These are phyloP conservation scores for Eucera pruinosa DNA, from an alignment of 2,888 invertebrate genomes.

Conservation along the genomic window DNA sequence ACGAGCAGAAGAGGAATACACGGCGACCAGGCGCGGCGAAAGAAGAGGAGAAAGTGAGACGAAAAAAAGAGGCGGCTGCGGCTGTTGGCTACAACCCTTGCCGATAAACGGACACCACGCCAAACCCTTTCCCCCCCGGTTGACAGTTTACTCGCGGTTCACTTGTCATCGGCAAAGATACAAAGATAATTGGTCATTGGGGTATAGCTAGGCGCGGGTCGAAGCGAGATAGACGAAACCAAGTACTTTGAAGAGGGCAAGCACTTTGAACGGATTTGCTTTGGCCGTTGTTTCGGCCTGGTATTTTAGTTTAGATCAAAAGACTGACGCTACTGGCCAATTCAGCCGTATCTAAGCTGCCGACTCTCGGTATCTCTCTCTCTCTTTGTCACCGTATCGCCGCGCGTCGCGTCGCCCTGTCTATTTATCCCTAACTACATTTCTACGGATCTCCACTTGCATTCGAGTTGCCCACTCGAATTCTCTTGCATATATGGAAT, in stretches of 20 bases:
- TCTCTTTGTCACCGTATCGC: conserved; percentile 12
- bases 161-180: conserved; percentile 83
- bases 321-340: conserved; percentile 80
- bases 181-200: conserved; percentile 83
- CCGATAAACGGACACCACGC: conserved; percentile 72
- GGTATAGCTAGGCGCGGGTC: conserved; percentile 77
- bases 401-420: conserved; percentile 5
- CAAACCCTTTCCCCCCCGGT: conserved; percentile 78
- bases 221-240: conserved; percentile 77
- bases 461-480: conserved; percentile 23
- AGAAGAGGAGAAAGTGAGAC: conserved; percentile 45
- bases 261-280: conserved; percentile 83
- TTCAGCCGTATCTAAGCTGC: conserved; percentile 81
- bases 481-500: conserved; percentile 54
- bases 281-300: conserved; percentile 83
- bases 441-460: conserved; percentile 30
- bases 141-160: conserved; percentile 80
- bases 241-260: conserved; percentile 79
- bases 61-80: conserved; percentile 50
- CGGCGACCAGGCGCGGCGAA: too few relatives aligned
- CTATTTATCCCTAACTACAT: conserved; percentile 42
- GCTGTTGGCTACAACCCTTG: conserved; percentile 63
- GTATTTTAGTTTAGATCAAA: conserved; percentile 84
- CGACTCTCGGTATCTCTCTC: conserved; percentile 50
- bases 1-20: too few relatives aligned